Base-by-base conservation (phyloP, 2,797 vertebrate species). In the Ispidina picta region DNA sequence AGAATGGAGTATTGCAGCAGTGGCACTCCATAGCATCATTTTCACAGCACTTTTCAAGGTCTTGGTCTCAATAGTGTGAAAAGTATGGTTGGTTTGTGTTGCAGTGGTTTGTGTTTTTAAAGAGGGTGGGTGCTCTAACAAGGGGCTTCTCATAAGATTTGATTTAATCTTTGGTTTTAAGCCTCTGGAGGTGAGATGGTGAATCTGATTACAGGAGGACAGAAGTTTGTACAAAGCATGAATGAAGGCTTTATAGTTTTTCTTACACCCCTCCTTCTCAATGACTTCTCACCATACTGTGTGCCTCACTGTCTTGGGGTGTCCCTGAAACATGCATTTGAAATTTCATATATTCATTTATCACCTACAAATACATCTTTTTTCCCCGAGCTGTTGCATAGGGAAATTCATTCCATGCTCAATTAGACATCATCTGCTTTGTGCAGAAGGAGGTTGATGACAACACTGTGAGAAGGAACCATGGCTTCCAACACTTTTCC, bases 181-280 rank as follows among this genome's bases (percentile, higher is more conserved):
- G 76, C 90, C 59, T 88, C 26, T 73, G 54, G 56, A 89, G 52
- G 56, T 88, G 73, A 71, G 55, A n/a, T 72, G 70, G 70, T 81
- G 49, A 73, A 54, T 89, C 71, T 90, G 91, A 86, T 94, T 92
- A 46, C 44, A 69, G 25, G 33, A 70, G 65, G n/a, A 72, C 55
- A 56, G 56, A 78, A 81, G 31, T 52, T 81, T 88, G 64, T 66
- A 17, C 12, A 77, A 82, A 91, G 49, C 63, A 56, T 83, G 63
- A 94, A 84, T 88, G 66, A 85, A 78, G 44, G 51, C 89, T 90
- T 92, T 92, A 25, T 75, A 39, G 41, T 33, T 81, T 89, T 92
- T 76, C 22, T 58, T 91, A 58, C 49, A 84, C n/a, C 8, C 7
- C 13, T 80, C n/a, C 54, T 73, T 78, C 26, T 63, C 70, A 15